Evolutionary conservation across 2,797 vertebrate species (phyloP), one percentile per base, ranked within the genome.

Genomic region (Leuciscus waleckii): DNA sequence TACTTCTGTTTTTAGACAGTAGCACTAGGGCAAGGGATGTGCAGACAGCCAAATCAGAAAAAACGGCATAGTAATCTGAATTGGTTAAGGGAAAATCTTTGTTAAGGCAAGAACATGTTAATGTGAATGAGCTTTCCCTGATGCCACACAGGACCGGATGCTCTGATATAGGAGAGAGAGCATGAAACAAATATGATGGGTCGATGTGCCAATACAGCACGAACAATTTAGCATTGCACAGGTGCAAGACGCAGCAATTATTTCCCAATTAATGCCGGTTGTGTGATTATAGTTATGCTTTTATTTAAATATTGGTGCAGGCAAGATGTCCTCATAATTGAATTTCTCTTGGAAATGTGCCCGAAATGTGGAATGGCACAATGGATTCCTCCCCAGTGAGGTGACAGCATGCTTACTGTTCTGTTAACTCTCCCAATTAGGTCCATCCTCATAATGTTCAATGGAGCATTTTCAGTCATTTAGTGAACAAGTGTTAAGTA

Each of bases 211-310:
- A 93, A 93, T 92, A 94, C 93, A 94, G 94, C 95, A 94, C 95
- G 95, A 94, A 93, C 95, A 94, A 96, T 96, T 96, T 95, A 95
- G 93, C 95, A 96, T 95, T 92, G 92, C 93, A 94, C 95, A 96
- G 95, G 95, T 96, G 95, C 94, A 93, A 94, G 94, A 93, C 91
- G 90, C 90, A 26, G 94, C 95, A 95, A 96, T 96, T 95, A 96
- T 93, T 93, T 93, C 90, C 93, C 93, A 95, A 95, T 96, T 96
- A 95, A 95, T 95, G 94, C 93, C 94, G 93, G 93, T 93, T 92
- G 93, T 90, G 90, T 94, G 93, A 95, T 94, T 95, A 95, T 80
- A 86, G 92, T 92, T 93, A 92, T 90, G 85, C 91, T 93, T 92
- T 92, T 90, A 93, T 93, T 93, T 93, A 93, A 94, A 93, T 92